These are phyloP conservation scores for Calosoma granatense DNA, from an alignment of 1,140 invertebrate genomes.

Conservation along the genomic window DNA sequence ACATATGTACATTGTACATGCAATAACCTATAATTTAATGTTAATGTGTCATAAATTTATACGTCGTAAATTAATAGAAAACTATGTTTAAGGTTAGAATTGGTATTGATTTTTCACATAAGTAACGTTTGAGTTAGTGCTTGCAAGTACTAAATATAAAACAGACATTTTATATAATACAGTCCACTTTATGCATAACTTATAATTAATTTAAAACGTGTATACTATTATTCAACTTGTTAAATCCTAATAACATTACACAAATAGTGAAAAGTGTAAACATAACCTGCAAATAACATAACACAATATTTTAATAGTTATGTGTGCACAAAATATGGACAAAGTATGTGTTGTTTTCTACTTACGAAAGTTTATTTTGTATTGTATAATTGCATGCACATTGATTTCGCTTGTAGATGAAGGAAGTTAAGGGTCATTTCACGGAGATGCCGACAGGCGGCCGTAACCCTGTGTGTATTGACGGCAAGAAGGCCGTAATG, in stretches of 20 bases:
- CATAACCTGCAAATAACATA: too few species aligned
- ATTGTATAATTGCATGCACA: background rate
- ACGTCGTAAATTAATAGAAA: too few species aligned
- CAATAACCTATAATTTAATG: too few species aligned
- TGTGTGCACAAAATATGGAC: slow-evolving; percentile 3
- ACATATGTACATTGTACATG: too few species aligned
- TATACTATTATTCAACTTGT: too few species aligned
- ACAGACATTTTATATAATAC: too few species aligned
- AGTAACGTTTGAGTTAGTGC: slow-evolving; percentile 10
- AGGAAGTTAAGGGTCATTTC: slow-evolving; percentile 19
- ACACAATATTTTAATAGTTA: too few species aligned
- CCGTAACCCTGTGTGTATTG: slow-evolving; percentile 21
- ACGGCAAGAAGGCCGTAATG: slow-evolving; percentile 25
- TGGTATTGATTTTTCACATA: background rate
- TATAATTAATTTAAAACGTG: too few species aligned
- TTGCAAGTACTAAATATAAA: slow-evolving; percentile 12
- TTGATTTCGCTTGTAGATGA: slow-evolving; percentile 18
- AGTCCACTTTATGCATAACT: too few species aligned
- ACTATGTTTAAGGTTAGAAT: background rate
- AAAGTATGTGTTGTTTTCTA: background rate
- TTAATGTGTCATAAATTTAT: too few species aligned
- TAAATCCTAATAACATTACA: too few species aligned
- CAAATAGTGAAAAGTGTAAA: too few species aligned
- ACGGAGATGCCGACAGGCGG: slow-evolving; percentile 14
- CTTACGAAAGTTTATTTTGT: background rate